These are phyloP conservation scores for Mylabris sibirica DNA, from an alignment of 2,888 invertebrate genomes.

Conservation along the genomic window DNA sequence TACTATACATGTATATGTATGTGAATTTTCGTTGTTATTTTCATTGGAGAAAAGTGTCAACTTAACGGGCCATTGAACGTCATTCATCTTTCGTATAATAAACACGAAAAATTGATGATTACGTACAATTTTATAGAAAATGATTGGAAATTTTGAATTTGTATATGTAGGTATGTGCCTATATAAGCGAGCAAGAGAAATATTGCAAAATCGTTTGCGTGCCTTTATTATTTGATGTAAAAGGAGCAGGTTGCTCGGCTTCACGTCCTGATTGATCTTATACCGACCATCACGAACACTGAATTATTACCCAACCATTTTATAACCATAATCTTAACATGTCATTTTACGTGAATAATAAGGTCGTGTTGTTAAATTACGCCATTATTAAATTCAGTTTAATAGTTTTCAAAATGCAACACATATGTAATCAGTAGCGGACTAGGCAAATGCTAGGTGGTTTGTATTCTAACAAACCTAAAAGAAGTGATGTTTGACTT, in stretches of 20 bases:
- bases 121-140: too few species aligned
- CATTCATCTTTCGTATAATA: background rate
- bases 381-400: slow-evolving; percentile 20
- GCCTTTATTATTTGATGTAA: slow-evolving; percentile 40
- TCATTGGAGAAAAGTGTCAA: background rate
- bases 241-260: slow-evolving; percentile 37
- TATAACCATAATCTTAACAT: slow-evolving; percentile 45
- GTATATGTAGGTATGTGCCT: background rate
- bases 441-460: too few species aligned
- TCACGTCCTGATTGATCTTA: slow-evolving; percentile 48
- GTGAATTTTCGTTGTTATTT: background rate
- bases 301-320: slow-evolving; percentile 46
- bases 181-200: background rate
- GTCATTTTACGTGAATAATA: slow-evolving; percentile 48
- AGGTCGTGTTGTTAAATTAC: slow-evolving; percentile 41
- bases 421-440: background rate
- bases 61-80: background rate
- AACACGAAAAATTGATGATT: too few species aligned
- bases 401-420: background rate
- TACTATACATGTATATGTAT: too few species aligned
- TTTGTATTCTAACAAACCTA: too few species aligned
- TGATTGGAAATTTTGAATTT: too few species aligned
- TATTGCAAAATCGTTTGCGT: slow-evolving; percentile 34
- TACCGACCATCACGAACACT: slow-evolving; percentile 45
- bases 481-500: too few species aligned